Evolutionary conservation across 2,113 vertebrate genomes (phyloP).

Genomic region (Candoia aspera): DNA sequence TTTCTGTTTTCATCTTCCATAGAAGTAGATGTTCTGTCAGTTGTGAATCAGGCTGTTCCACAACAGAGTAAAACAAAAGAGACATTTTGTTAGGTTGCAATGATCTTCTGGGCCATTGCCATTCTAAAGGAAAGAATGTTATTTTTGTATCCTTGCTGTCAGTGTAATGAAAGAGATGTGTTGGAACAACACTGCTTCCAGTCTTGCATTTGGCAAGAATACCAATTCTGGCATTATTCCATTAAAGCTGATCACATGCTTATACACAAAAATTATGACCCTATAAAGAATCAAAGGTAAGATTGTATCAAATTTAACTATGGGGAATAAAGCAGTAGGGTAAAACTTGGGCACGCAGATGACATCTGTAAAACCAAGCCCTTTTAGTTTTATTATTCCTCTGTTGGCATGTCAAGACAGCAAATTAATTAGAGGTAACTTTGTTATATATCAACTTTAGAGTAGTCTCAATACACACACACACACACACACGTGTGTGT

Average conservation of each 20-base stretch:
- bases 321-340: background rate
- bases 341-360: background rate
- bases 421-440: conserved; percentile 11
- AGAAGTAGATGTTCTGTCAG: background rate
- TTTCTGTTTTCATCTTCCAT: background rate
- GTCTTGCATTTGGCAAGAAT: conserved; percentile 3
- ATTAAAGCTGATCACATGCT: conserved; percentile 9
- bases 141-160: background rate
- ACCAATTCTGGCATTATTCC: background rate
- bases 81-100: background rate
- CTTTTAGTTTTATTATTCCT: background rate
- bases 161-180: background rate
- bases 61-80: background rate
- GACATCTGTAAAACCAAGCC: background rate
- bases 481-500: background rate
- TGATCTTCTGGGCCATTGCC: background rate
- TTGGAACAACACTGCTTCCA: background rate
- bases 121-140: background rate
- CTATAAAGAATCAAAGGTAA: background rate
- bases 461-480: background rate
- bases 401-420: background rate
- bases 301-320: background rate
- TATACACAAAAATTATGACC: conserved; percentile 5
- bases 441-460: conserved; percentile 6
- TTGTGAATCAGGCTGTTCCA: background rate